Base-by-base conservation (phyloP, 35 echinoderm and acorn worm genomes). In the Patiria miniata region DNA sequence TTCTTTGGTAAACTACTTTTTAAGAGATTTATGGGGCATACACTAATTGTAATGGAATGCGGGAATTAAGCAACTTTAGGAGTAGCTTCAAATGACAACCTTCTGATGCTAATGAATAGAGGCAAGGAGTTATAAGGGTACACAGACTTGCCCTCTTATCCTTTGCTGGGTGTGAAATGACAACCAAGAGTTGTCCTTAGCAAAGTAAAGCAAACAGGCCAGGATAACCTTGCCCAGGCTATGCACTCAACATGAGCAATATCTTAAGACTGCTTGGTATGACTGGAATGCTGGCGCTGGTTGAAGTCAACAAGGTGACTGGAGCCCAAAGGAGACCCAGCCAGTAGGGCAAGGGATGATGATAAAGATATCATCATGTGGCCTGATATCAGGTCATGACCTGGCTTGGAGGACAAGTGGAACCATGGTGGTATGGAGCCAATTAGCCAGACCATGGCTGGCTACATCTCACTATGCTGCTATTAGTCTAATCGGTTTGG, bases 201-300 rank as follows among this genome's bases (percentile, higher is more conserved):
- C 65, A 73, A 22, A 36, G 42, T 23, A 36, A 32, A 9, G 10
- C 21, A 7, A 19, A 5, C 26, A 73, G 29, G 58, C 19, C 26
- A 28, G 8, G 65, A 30, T 22, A 61, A 21, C 58, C 28, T 61
- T 30, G 18, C 28, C 7, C 18, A 55, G 52, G 52, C 52, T 18
- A 18, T n/a, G 19, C 26, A 59, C 19, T 6, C 26, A 73, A 30
- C 65, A 73, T 73, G 65, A 73, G 21, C 65, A 73, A 73, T 23
- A 73, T 73, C 65, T 34, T 30, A 73, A 73, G 65, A 73, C 65
- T 73, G 65, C 34, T 8, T 73, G 65, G 65, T 0, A 73, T 73
- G 65, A 26, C 3, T 32, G 65, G 65, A 73, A 73, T 73, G 65
- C 34, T 73, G 65, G 65, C 21, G 26, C 65, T 32, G 65, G 26